Conservation (phyloP, 2,888 invertebrate genomes). For the Phragmatobia fuliginosa region DNA sequence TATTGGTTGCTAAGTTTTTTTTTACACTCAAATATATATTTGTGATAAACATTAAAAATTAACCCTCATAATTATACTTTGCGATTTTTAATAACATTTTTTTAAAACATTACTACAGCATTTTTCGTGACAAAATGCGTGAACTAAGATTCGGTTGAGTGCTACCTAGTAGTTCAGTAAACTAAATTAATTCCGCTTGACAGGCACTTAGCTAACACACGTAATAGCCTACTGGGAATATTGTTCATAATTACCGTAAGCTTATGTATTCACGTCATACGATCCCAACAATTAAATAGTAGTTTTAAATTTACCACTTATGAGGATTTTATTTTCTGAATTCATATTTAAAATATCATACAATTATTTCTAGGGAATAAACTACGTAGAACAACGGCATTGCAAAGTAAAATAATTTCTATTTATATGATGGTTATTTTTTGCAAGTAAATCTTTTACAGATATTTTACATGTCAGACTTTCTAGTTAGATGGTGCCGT, state of each 20-base stretch:
- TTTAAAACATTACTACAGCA: background rate
- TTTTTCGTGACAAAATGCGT: conserved; percentile 21
- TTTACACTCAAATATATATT: no score
- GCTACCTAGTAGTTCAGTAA: conserved; percentile 51
- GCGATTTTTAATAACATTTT: background rate
- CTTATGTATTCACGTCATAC: conserved; percentile 13
- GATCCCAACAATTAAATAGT: conserved; percentile 2
- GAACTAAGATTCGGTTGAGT: conserved; percentile 38
- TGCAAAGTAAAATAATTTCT: no score
- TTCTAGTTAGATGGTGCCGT: no score
- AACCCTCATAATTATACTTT: background rate
- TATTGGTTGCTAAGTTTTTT: background rate
- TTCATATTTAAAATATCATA: background rate
- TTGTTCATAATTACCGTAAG: conserved; percentile 20
- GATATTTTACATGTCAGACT: no score
- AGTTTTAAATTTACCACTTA: background rate
- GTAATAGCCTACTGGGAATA: conserved; percentile 19
- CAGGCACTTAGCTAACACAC: conserved; percentile 33
- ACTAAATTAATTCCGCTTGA: conserved; percentile 49
- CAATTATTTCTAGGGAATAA: no score
- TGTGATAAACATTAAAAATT: no score
- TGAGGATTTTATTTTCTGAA: background rate
- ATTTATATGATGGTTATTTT: no score
- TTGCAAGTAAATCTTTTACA: no score
- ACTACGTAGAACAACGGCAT: no score